phyloP scores from a whole-genome alignment of 2,888 invertebrate species.

The Phyto melanocephala region DNA sequence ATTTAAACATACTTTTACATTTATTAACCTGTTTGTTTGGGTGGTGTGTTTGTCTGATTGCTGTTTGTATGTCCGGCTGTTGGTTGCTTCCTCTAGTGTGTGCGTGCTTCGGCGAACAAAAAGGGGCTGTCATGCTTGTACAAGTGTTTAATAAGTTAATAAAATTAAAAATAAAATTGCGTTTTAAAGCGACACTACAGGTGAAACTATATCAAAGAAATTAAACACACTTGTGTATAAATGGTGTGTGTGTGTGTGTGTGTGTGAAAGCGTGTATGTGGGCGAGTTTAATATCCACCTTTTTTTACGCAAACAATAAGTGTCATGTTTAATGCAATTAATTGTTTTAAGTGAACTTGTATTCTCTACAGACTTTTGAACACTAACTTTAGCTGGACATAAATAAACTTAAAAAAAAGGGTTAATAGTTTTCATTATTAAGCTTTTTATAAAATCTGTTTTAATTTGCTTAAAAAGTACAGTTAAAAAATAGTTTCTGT shows the following conservation, averaged over 20 bases:
- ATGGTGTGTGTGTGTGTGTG: not conserved
- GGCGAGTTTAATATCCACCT: not conserved
- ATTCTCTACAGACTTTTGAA: no score
- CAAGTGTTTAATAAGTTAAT: slow-evolving; percentile 18
- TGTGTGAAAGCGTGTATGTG: not conserved
- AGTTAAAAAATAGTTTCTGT: no score
- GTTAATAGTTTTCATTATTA: no score
- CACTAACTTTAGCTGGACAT: no score
- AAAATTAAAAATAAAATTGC: slow-evolving; percentile 18
- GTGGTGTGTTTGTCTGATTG: not conserved
- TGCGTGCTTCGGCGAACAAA: not conserved
- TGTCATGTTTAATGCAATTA: slow-evolving; percentile 21
- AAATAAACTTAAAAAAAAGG: no score
- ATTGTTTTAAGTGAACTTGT: not conserved
- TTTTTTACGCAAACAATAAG: not conserved
- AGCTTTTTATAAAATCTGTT: no score
- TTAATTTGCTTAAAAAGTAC: no score
- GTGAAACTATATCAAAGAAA: not conserved
- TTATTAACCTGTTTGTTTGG: not conserved
- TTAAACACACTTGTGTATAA: no score
- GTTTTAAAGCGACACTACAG: not conserved
- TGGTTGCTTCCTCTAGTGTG: not conserved
- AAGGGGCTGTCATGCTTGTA: slow-evolving; percentile 14
- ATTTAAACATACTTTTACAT: not conserved
- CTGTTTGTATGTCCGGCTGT: not conserved